Percentiles rank a stretch among this genome's conserved stretches.
These are phyloP conservation scores for Scopus umbretta DNA, from an alignment of 2,113 vertebrate species.

Conservation along the genomic window DNA sequence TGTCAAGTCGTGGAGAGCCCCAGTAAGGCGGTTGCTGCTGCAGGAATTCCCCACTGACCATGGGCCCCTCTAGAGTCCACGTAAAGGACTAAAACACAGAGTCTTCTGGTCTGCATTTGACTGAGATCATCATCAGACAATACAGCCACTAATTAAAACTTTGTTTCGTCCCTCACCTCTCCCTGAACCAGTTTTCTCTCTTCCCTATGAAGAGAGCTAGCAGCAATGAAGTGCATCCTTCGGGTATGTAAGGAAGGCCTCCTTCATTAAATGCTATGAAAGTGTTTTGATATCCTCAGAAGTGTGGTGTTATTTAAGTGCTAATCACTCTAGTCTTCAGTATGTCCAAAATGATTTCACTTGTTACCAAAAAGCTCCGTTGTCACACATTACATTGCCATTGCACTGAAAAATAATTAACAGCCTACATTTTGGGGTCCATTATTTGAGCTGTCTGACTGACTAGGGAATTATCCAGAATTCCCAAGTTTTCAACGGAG, in stretches of 20 bases:
- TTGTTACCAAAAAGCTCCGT: slow-evolving; percentile 49
- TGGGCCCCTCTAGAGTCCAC: neutral
- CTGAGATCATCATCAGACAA: neutral
- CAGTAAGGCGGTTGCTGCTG: neutral
- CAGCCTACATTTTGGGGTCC: slow-evolving; percentile 60
- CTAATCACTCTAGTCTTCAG: slow-evolving; percentile 50
- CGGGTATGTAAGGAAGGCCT: slow-evolving; percentile 6
- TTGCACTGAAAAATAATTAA: slow-evolving; percentile 70
- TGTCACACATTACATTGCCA: slow-evolving; percentile 57
- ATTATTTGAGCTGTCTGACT: slow-evolving; percentile 66
- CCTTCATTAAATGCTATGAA: slow-evolving; percentile 56
- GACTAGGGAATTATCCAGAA: slow-evolving; percentile 71
- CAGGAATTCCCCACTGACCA: neutral
- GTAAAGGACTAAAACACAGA: neutral
- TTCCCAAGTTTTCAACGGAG: slow-evolving; percentile 67
- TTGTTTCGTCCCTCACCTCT: slow-evolving; percentile 8
- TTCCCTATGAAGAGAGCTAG: neutral
- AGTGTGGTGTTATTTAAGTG: slow-evolving; percentile 37
- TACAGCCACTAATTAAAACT: neutral
- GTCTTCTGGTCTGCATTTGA: neutral
- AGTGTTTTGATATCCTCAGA: slow-evolving; percentile 40
- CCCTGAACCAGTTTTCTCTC: slow-evolving; percentile 5
- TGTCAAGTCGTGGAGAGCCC: neutral
- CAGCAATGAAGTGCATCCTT: neutral
- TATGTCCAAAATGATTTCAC: slow-evolving; percentile 56